phyloP scores from a whole-genome alignment of 2,888 invertebrate species.

The Plemyria rubiginata region DNA sequence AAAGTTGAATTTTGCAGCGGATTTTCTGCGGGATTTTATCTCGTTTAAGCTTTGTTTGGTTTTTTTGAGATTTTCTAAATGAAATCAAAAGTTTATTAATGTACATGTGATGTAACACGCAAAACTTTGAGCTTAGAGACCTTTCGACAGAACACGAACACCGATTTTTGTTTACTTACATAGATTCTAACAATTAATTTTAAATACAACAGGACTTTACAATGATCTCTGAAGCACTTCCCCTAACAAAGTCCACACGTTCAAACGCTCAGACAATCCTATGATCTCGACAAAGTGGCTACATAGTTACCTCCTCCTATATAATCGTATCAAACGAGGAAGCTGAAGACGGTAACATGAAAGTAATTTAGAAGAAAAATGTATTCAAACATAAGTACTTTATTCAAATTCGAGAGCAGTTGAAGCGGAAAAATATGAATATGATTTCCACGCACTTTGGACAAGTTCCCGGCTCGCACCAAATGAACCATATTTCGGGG shows the following conservation, averaged over 20 bases:
- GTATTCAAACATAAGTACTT: conserved; percentile 51
- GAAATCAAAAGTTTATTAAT: not conserved
- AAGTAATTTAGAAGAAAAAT: conserved; percentile 46
- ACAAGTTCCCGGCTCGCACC: conserved; percentile 71
- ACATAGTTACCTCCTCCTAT: conserved; percentile 27
- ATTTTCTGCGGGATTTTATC: conserved; percentile 3
- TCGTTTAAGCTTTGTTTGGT: not conserved
- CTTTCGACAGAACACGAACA: no score
- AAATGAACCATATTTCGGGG: conserved; percentile 83
- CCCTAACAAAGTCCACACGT: conserved; percentile 15
- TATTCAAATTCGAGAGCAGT: conserved; percentile 81
- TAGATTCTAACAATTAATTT: not conserved
- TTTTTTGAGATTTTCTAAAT: not conserved
- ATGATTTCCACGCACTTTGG: conserved; percentile 78
- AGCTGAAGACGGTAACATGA: conserved; percentile 37
- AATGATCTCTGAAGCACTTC: not conserved
- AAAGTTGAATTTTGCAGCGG: conserved; percentile 14
- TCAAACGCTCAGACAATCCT: conserved; percentile 8
- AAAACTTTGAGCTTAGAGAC: no score
- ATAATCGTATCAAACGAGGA: conserved; percentile 32
- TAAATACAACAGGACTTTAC: not conserved
- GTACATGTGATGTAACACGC: no score
- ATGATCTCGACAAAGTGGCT: conserved; percentile 28
- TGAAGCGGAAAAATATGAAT: conserved; percentile 83
- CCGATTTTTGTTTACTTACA: no score